Evolutionary conservation across 2,888 invertebrate genomes (phyloP).

Genomic region (Zeuzera pyrina): DNA sequence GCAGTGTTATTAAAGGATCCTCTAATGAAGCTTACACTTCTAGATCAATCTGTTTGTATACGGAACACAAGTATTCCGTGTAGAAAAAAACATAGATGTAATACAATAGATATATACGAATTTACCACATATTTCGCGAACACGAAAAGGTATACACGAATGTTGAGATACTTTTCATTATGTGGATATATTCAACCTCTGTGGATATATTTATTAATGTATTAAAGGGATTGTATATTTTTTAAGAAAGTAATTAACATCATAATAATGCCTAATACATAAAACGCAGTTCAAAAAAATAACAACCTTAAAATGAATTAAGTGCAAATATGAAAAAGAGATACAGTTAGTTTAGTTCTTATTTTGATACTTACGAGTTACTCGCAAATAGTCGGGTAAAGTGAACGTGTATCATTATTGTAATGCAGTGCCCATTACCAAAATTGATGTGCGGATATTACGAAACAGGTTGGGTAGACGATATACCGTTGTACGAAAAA

Average conservation of each 20-base stretch:
- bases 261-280: constrained; percentile 39
- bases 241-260: too few species aligned
- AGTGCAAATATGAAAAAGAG: constrained; percentile 43
- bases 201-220: too few species aligned
- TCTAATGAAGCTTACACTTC: too few species aligned
- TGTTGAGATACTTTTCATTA: too few species aligned
- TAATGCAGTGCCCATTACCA: constrained; percentile 36
- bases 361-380: constrained; percentile 29
- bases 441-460: constrained; percentile 35
- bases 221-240: too few species aligned
- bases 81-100: too few species aligned
- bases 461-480: constrained; percentile 16
- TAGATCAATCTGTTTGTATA: too few species aligned
- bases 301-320: constrained; percentile 44
- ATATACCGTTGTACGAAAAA: constrained; percentile 17
- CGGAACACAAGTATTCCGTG: too few species aligned
- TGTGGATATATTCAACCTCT: too few species aligned
- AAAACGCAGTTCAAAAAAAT: constrained; percentile 35
- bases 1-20: constrained; percentile 44
- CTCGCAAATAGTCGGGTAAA: constrained; percentile 36
- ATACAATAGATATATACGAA: too few species aligned
- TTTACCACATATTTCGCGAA: too few species aligned
- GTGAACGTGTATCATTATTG: constrained; percentile 33
- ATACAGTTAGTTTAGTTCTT: constrained; percentile 53
- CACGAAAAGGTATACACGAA: too few species aligned